Percentiles rank a stretch among this genome's conserved stretches.
Evolutionary conservation across 2,113 vertebrate species (phyloP).

Genomic region (Cyphomyrus discorhynchus): DNA sequence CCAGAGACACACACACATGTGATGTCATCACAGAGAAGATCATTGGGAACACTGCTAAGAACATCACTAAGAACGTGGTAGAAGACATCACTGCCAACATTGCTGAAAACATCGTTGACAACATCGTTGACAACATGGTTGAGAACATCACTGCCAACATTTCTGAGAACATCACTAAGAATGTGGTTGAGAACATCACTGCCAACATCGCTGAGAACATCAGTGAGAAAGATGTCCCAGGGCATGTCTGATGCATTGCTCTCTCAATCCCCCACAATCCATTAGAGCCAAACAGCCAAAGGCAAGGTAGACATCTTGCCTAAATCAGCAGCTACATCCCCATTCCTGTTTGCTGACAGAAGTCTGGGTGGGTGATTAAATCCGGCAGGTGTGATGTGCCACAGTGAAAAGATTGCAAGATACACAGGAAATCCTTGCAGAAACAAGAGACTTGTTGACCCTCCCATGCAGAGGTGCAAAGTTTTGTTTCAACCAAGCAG

Average conservation of each 20-base stretch:
- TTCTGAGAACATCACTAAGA: background rate
- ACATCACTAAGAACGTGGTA: background rate
- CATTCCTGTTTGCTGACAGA: background rate
- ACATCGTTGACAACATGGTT: background rate
- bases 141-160: background rate
- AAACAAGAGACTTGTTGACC: background rate
- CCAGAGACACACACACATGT: background rate
- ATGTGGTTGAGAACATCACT: background rate
- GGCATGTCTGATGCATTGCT: background rate
- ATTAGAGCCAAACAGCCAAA: background rate
- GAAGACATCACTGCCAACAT: background rate
- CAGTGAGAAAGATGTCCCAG: background rate
- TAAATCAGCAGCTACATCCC: background rate
- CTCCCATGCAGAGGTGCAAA: background rate
- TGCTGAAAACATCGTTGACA: background rate
- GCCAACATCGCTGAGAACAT: background rate
- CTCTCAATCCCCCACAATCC: background rate
- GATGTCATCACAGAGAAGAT: background rate
- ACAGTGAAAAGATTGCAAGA: background rate
- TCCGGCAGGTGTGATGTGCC: background rate
- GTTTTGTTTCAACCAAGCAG: background rate
- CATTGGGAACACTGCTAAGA: background rate
- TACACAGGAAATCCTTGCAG: background rate
- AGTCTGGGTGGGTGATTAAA: background rate
- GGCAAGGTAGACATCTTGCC: background rate